Percentiles rank a stretch among this genome's conserved stretches.
phyloP scores from a whole-genome alignment of 2,797 vertebrate species.

The Notolepis coatsorum region DNA sequence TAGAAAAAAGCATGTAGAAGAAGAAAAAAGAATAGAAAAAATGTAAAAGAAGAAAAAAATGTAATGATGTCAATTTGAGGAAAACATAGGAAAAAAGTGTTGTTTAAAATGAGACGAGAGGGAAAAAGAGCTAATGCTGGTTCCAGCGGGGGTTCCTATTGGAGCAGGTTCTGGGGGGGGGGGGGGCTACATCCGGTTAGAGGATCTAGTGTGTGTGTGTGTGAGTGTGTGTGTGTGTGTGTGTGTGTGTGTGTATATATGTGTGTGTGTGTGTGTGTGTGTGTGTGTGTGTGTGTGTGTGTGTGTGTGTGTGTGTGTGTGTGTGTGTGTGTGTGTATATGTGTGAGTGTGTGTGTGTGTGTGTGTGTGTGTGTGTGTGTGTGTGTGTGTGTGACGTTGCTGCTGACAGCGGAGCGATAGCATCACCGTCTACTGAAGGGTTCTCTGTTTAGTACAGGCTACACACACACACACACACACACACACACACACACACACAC shows the following conservation, averaged over 20 bases:
- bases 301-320: neutral
- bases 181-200: neutral
- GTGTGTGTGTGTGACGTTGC: neutral
- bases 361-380: neutral
- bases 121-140: too few relatives aligned
- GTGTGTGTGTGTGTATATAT: too few relatives aligned
- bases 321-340: neutral
- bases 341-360: neutral
- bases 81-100: too few relatives aligned
- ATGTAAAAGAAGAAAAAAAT: too few relatives aligned
- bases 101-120: too few relatives aligned
- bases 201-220: neutral
- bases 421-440: neutral
- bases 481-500: constrained; percentile 1
- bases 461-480: neutral
- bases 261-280: neutral
- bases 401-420: constrained; percentile 1
- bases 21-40: too few relatives aligned
- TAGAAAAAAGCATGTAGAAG: too few relatives aligned
- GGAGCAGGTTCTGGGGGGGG: too few relatives aligned
- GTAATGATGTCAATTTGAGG: neutral
- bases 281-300: neutral
- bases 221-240: neutral
- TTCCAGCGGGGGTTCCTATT: too few relatives aligned
- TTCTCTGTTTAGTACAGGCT: neutral